A percentile compares a stretch with the other conserved stretches of the same genome.
Evolutionary conservation across 1,140 invertebrate genomes (phyloP).

Genomic region (Drosophila ironensis): DNA sequence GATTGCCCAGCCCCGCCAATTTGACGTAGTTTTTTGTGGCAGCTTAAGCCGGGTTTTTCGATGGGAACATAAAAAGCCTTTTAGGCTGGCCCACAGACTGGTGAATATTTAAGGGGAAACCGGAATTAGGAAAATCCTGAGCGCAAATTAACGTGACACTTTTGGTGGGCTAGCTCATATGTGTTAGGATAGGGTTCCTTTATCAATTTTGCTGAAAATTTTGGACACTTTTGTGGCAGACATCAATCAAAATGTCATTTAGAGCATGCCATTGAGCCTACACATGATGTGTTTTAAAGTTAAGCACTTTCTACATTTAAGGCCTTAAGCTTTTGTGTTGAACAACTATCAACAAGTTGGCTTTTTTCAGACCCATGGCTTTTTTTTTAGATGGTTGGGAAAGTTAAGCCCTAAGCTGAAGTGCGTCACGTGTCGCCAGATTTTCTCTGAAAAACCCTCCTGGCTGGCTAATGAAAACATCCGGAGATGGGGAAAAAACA

Average conservation of each 20-base stretch:
- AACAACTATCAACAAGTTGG: slow-evolving; percentile 67
- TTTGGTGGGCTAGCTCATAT: slow-evolving; percentile 9
- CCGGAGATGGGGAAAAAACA: slow-evolving; percentile 19
- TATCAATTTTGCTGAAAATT: slow-evolving; percentile 38
- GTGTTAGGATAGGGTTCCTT: background rate
- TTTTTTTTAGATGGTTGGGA: slow-evolving; percentile 1
- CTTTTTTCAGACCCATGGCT: slow-evolving; percentile 16
- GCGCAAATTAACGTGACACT: slow-evolving; percentile 33
- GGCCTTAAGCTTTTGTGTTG: slow-evolving; percentile 28
- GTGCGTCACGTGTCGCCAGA: slow-evolving; percentile 55
- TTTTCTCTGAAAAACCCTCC: background rate
- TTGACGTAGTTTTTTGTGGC: slow-evolving; percentile 41
- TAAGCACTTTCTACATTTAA: slow-evolving; percentile 9
- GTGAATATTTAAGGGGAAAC: slow-evolving; percentile 13
- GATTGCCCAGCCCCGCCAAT: slow-evolving; percentile 47
- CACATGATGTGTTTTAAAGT: slow-evolving; percentile 70
- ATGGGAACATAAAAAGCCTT: slow-evolving; percentile 36
- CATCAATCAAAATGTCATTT: slow-evolving; percentile 76
- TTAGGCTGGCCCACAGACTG: slow-evolving; percentile 6
- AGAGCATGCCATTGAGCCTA: slow-evolving; percentile 5
- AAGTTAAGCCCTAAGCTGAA: slow-evolving; percentile 25
- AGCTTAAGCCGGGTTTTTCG: background rate
- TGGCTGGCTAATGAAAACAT: slow-evolving; percentile 55
- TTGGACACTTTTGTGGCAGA: slow-evolving; percentile 55
- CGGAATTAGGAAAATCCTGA: slow-evolving; percentile 15